Conservation (phyloP, 30 jellyfish, hydroid and myxozoan species). For the Clytia hemisphaerica region DNA sequence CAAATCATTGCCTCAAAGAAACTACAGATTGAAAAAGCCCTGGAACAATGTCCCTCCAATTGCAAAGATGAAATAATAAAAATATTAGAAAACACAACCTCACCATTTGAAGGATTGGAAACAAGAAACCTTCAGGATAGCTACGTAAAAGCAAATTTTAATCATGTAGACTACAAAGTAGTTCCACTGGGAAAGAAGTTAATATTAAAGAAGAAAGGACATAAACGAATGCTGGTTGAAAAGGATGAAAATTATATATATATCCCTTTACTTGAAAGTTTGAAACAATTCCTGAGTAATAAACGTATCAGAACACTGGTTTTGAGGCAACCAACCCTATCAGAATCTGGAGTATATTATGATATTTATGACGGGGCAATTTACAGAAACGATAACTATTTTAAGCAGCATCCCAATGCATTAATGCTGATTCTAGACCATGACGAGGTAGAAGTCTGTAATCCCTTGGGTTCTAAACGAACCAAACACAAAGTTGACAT, state of each 20-base stretch:
- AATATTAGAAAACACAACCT: neutral
- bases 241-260: slow-evolving; percentile 10
- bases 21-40: neutral
- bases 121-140: slow-evolving; percentile 9
- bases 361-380: slow-evolving; percentile 25
- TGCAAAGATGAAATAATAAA: neutral
- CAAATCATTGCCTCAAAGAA: neutral
- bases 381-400: neutral
- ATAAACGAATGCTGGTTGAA: neutral
- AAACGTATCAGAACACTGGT: neutral
- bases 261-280: slow-evolving; percentile 12
- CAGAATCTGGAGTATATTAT: neutral
- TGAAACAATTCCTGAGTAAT: slow-evolving; percentile 17
- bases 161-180: slow-evolving; percentile 6
- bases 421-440: slow-evolving; percentile 9
- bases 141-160: slow-evolving; percentile 19
- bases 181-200: slow-evolving; percentile 11
- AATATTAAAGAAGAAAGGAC: neutral
- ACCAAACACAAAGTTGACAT: slow-evolving; percentile 29
- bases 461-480: slow-evolving; percentile 17
- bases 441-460: slow-evolving; percentile 27
- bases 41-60: neutral
- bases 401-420: slow-evolving; percentile 5
- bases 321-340: neutral
- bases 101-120: slow-evolving; percentile 20